phyloP scores from a whole-genome alignment of 2,797 vertebrate species.

The Danio aesculapii region DNA sequence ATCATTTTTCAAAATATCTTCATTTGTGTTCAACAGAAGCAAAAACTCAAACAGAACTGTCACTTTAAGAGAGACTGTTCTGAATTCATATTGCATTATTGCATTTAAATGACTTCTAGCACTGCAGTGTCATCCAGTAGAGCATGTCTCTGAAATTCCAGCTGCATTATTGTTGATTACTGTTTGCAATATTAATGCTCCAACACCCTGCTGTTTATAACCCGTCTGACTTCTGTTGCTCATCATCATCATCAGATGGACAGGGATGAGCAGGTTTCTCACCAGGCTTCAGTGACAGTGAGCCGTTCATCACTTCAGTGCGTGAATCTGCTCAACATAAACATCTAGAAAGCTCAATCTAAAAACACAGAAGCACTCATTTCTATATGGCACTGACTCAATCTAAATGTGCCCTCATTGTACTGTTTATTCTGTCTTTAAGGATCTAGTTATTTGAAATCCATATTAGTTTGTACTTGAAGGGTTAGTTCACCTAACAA shows the following conservation, averaged over 20 bases:
- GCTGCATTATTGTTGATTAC: constrained; percentile 13
- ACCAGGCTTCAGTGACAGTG: background rate
- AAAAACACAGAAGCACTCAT: constrained; percentile 18
- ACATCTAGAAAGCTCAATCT: constrained; percentile 31
- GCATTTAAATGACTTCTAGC: background rate
- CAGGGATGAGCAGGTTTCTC: background rate
- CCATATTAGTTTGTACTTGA: constrained; percentile 13
- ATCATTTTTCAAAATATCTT: no score
- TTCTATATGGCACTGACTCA: constrained; percentile 2
- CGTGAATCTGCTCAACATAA: constrained; percentile 29
- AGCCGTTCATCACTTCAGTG: background rate
- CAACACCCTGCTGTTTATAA: constrained; percentile 15
- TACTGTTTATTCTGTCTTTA: constrained; percentile 40
- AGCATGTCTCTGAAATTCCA: background rate
- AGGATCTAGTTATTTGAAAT: constrained; percentile 24
- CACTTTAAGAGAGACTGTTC: background rate
- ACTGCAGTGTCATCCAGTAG: background rate
- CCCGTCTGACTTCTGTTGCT: background rate
- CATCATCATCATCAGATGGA: background rate
- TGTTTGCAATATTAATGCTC: constrained; percentile 17
- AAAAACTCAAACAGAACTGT: no score
- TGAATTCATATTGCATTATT: background rate
- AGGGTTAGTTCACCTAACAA: no score
- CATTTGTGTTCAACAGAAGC: no score
- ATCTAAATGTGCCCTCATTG: constrained; percentile 3